A percentile compares a stretch with the other conserved stretches of the same genome.
Evolutionary conservation across 2,888 invertebrate genomes (phyloP).

Genomic region (Dasysyrphus tricinctus): DNA sequence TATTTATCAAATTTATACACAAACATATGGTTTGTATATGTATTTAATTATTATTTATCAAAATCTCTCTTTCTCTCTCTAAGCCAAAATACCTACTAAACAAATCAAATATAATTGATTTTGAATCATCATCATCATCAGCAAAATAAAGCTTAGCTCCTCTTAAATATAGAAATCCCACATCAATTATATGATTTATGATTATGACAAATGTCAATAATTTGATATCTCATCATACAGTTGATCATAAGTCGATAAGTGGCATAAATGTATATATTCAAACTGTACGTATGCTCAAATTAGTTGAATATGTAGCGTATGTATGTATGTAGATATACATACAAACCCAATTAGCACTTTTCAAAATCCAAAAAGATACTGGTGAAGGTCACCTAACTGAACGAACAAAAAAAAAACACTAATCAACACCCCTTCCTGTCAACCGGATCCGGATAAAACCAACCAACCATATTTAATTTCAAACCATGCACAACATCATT

Average conservation of each 20-base stretch:
- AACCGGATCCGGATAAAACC: constrained; percentile 18
- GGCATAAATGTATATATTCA: not conserved
- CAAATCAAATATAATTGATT: not conserved
- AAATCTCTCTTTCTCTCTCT: not conserved
- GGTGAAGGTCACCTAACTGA: constrained; percentile 15
- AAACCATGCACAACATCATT: constrained; percentile 14
- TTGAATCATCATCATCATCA: not conserved
- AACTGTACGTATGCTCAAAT: not conserved
- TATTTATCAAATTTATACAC: not conserved
- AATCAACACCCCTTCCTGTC: constrained; percentile 8
- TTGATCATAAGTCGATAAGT: not conserved
- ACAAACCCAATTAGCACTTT: constrained; percentile 22
- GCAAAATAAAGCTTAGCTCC: not conserved
- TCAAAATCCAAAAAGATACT: not conserved
- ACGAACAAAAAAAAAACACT: constrained; percentile 1
- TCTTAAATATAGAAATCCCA: constrained; percentile 1
- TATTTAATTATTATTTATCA: not conserved
- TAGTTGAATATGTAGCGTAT: not conserved
- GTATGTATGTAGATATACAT: not conserved
- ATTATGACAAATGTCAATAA: constrained; percentile 2
- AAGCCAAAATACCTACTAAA: not conserved
- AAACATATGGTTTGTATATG: not conserved
- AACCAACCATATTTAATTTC: constrained; percentile 27
- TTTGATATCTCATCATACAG: not conserved
- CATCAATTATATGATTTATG: not conserved